These are phyloP conservation scores for Lordiphosa andalusiaca DNA, from an alignment of 2,888 invertebrate genomes.

Conservation along the genomic window DNA sequence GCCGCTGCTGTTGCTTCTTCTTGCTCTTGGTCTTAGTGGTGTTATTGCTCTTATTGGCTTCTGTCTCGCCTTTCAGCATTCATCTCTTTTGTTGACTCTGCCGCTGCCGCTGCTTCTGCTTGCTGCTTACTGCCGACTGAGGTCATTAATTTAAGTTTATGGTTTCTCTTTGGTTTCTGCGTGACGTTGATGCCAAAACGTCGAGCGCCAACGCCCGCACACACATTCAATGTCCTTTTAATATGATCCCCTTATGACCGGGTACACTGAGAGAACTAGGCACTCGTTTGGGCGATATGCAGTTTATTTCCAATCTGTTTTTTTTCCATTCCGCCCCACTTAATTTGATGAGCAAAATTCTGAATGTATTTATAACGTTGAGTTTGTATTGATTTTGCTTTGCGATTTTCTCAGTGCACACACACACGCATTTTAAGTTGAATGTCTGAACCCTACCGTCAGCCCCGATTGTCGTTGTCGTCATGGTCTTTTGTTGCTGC, in stretches of 20 bases:
- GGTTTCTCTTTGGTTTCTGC: slow-evolving; percentile 73
- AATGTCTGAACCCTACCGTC: slow-evolving; percentile 33
- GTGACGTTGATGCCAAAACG: slow-evolving; percentile 51
- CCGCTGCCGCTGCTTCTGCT: slow-evolving; percentile 16
- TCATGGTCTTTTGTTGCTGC: slow-evolving; percentile 42
- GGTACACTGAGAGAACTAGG: slow-evolving; percentile 19
- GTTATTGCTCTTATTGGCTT: slow-evolving; percentile 44
- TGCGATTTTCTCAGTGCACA: slow-evolving; percentile 24
- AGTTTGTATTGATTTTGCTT: not conserved
- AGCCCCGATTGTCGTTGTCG: slow-evolving; percentile 34
- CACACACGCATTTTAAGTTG: slow-evolving; percentile 38
- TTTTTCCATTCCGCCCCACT: too few relatives aligned
- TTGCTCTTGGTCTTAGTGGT: slow-evolving; percentile 13
- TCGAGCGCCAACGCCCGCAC: slow-evolving; percentile 55
- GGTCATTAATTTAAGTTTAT: slow-evolving; percentile 79
- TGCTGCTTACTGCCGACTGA: slow-evolving; percentile 31
- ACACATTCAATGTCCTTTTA: slow-evolving; percentile 68
- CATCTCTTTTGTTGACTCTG: slow-evolving; percentile 16
- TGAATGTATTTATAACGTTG: too few relatives aligned
- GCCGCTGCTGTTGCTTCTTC: slow-evolving; percentile 20
- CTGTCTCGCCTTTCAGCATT: slow-evolving; percentile 44
- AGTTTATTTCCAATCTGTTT: too few relatives aligned
- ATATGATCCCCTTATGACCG: slow-evolving; percentile 28
- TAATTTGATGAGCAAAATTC: too few relatives aligned
- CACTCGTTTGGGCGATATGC: not conserved